Conservation (phyloP, 1,140 invertebrate genomes). For the Tetraneura akinire region DNA sequence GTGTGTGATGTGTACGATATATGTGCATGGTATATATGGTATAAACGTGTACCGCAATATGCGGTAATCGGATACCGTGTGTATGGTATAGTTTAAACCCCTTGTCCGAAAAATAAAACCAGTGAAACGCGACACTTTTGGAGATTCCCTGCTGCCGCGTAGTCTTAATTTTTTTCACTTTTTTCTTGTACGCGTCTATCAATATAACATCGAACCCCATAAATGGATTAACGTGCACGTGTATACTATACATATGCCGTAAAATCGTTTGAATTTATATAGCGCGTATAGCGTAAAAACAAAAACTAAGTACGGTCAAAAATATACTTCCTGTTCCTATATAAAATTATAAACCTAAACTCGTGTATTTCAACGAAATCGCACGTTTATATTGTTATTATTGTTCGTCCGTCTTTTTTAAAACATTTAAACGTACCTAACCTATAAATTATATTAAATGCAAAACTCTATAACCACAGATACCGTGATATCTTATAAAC, state of each 20-base stretch:
- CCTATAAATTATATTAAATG: too few relatives aligned
- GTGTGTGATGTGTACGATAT: neutral
- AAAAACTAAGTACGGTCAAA: too few relatives aligned
- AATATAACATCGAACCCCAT: neutral
- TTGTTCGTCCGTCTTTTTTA: too few relatives aligned
- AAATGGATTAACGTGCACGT: slow-evolving; percentile 13
- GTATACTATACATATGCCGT: neutral
- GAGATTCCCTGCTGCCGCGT: slow-evolving; percentile 7
- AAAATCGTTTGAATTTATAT: neutral
- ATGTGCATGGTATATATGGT: neutral
- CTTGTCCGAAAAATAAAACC: slow-evolving; percentile 33
- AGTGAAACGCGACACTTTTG: slow-evolving; percentile 42
- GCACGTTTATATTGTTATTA: too few relatives aligned
- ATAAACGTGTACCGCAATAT: neutral
- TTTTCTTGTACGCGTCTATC: too few relatives aligned
- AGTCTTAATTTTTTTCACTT: slow-evolving; percentile 33
- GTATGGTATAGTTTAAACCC: neutral
- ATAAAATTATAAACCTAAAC: too few relatives aligned
- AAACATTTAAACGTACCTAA: too few relatives aligned
- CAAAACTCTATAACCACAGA: too few relatives aligned
- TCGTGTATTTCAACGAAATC: too few relatives aligned
- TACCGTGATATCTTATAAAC: too few relatives aligned
- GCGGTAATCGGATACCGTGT: slow-evolving; percentile 17
- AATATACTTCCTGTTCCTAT: too few relatives aligned
- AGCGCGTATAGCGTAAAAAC: too few relatives aligned